Base-by-base conservation (phyloP, 1,140 invertebrate species). In the Plodia interpunctella region DNA sequence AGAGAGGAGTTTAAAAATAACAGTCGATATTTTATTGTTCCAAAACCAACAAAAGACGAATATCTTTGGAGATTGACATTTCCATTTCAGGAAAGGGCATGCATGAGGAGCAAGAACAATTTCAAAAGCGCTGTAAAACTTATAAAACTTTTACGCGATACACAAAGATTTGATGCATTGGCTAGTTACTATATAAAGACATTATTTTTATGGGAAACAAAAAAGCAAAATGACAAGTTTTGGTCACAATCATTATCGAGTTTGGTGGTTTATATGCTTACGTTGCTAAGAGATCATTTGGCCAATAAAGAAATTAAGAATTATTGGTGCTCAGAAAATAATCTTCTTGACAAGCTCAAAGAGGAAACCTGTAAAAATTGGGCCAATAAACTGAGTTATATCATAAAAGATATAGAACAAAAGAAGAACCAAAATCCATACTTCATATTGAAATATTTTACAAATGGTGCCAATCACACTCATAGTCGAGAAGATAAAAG, bases 171-270 rank as follows among this genome's bases (percentile, higher is more conserved):
- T 57, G 66, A 67, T 30, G 68, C 67, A 60, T 53, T 80, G 18
- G 69, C 75, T 6, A 80, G 78, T 62, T 80, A 78, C 50, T 78
- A 64, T 44, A 78, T 80, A 51, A 80, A 80, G 66, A 72, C 74
- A 5, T 54, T 80, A 53, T 78, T 78, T 68, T 59, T 80, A 38
- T 80, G 75, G 78, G 78, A 78, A 64, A 59, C 65, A 53, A 32
- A 51, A 28, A 50, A 50, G 32, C 62, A 57, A 21, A 57, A 64
- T 55, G 59, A 67, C 15, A 18, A 50, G 1, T 76, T 72, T 66
- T 80, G 78, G 78, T 60, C 50, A 30, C 62, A 65, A 15, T 76
- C 75, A 11, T 59, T 80, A 20, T 64, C 63, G 8, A 65, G 62
- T 55, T 61, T 80, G 20, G 60, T 76, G 11, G 10, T 76, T n/a